A percentile compares a stretch with the other conserved stretches of the same genome.
Conservation (phyloP, 2,797 vertebrate species). For the Schizothorax lantsangensis region DNA sequence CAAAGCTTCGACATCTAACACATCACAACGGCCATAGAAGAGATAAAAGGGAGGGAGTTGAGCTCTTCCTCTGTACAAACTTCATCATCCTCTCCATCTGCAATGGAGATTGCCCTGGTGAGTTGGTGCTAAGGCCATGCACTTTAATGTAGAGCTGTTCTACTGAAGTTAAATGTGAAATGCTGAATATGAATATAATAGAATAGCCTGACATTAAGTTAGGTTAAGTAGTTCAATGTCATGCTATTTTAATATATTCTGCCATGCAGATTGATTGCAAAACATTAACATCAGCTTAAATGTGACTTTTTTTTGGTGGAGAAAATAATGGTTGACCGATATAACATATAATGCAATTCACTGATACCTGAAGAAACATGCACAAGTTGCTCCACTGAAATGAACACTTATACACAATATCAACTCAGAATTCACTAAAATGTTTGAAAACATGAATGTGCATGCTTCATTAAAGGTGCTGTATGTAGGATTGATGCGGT, state of each 20-base stretch:
- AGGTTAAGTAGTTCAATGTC: not conserved
- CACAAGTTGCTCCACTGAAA: not conserved
- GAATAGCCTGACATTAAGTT: not conserved
- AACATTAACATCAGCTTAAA: not conserved
- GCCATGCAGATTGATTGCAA: not conserved
- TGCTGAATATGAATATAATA: not conserved
- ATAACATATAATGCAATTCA: not conserved
- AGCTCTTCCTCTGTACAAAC: constrained; percentile 56
- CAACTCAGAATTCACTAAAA: not conserved
- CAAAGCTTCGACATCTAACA: constrained; percentile 16
- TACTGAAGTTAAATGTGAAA: not conserved
- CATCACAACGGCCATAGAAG: constrained; percentile 60
- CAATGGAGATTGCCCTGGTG: constrained; percentile 78
- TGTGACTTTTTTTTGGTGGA: not conserved
- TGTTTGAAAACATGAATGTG: too few species aligned
- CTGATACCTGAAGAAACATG: not conserved
- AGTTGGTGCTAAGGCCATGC: constrained; percentile 55
- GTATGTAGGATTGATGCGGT: too few species aligned
- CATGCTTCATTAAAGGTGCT: too few species aligned
- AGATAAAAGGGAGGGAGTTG: constrained; percentile 44
- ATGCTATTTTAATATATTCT: not conserved
- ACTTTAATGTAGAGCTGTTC: not conserved
- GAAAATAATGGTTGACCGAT: not conserved
- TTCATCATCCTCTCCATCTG: constrained; percentile 61
- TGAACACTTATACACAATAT: not conserved